Evolutionary conservation across 2,888 invertebrate genomes (phyloP), one percentile per base, ranked within the genome.

Genomic region (Watsonalla binaria): DNA sequence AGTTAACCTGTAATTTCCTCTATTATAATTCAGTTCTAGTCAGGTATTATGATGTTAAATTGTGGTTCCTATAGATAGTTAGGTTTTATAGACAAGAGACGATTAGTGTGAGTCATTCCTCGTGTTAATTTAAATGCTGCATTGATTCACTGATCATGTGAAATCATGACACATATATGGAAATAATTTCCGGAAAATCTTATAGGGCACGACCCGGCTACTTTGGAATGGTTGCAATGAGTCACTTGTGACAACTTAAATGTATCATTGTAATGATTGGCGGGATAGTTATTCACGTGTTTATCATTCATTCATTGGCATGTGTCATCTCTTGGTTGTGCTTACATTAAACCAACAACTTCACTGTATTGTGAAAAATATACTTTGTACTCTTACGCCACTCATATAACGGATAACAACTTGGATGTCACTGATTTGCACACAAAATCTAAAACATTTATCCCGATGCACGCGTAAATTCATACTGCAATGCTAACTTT

Each of bases 101-200:
- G 66, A 67, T 51, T 48, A 49, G 48, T 15, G 55, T 61, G 65
- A 68, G 57, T 66, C 68, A 72, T 57, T 51, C 53, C 62, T 56
- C 49, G 42, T 54, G 14, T 57, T 59, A 60, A 70, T 68, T 71
- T 64, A 67, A 70, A 70, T 67, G 57, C 65, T 62, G 61, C 64
- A 75, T 79, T 80, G 81, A 80, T 76, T 84, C 79, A 82, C 75
- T 70, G 65, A 68, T 73, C 51, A 74, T 66, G 70, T 76, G 72
- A 76, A 78, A 75, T 77, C 70, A 78, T 84, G 83, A 80, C 80
- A 78, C 78, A 84, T 75, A 59, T 68, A 78, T 76, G 72, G 68
- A 74, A 73, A 79, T 74, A 59, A 75, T 78, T 82, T 86, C 83
- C 82, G 79, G 70, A 74, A 74, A 72, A 74, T 34, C 61, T 68